Evolutionary conservation across 2,113 vertebrate genomes (phyloP).

Genomic region (Eonycteris spelaea): DNA sequence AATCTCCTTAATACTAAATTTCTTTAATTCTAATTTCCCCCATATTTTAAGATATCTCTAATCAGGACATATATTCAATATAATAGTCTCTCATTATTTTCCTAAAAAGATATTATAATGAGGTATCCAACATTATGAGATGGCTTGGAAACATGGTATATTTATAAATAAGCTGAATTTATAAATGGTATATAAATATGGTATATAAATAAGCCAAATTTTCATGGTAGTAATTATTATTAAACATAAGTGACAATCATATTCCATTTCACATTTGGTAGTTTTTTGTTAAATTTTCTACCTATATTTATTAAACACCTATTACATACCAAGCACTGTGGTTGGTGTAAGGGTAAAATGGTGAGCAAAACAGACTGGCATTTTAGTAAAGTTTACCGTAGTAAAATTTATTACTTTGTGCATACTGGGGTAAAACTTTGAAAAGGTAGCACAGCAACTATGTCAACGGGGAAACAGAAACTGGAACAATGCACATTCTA

Average conservation of each 20-base stretch:
- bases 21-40: background rate
- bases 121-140: background rate
- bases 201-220: too few relatives aligned
- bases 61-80: background rate
- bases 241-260: background rate
- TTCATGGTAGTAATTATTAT: background rate
- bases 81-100: background rate
- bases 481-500: background rate
- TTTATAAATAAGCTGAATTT: conserved; percentile 10
- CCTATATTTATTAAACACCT: background rate
- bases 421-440: background rate
- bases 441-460: background rate
- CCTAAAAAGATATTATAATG: background rate
- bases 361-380: background rate
- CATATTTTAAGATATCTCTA: background rate
- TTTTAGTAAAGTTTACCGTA: background rate
- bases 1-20: background rate
- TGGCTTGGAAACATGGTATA: background rate
- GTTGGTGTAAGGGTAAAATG: background rate
- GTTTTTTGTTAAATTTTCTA: background rate
- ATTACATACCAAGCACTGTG: background rate
- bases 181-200: too few relatives aligned
- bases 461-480: background rate
- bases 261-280: background rate
- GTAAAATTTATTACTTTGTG: background rate